Evolutionary conservation across 1,140 invertebrate genomes (phyloP).

Genomic region (Phocides pigmalion): DNA sequence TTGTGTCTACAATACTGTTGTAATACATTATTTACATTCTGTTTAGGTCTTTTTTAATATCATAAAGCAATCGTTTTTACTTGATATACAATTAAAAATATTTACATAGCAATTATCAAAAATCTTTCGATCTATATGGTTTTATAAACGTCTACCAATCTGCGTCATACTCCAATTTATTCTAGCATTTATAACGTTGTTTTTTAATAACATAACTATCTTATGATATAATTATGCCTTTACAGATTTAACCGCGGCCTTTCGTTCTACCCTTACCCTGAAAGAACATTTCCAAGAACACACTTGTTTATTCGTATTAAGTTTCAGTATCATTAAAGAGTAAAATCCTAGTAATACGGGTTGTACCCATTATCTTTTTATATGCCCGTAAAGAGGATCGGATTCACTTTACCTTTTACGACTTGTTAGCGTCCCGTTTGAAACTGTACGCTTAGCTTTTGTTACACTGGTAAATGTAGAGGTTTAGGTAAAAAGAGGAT

Average conservation of each 20-base stretch:
- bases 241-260: background rate
- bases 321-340: conserved; percentile 21
- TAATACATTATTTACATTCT: no score
- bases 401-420: conserved; percentile 19
- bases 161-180: no score
- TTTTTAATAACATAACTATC: no score
- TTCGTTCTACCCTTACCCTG: background rate
- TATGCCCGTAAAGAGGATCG: conserved; percentile 20
- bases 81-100: no score
- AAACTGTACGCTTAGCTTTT: conserved; percentile 13
- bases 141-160: no score
- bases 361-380: conserved; percentile 24
- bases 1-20: no score
- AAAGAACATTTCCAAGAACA: background rate
- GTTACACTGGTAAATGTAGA: background rate
- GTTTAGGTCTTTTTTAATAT: no score
- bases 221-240: no score
- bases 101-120: no score
- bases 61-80: no score
- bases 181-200: no score
- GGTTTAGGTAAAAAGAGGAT: conserved; percentile 9
- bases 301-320: conserved; percentile 3
- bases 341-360: conserved; percentile 8
- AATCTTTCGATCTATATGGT: no score
- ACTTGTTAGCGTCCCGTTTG: conserved; percentile 20